phyloP scores from a whole-genome alignment of 2,113 vertebrate genomes.

The Polypterus senegalus region DNA sequence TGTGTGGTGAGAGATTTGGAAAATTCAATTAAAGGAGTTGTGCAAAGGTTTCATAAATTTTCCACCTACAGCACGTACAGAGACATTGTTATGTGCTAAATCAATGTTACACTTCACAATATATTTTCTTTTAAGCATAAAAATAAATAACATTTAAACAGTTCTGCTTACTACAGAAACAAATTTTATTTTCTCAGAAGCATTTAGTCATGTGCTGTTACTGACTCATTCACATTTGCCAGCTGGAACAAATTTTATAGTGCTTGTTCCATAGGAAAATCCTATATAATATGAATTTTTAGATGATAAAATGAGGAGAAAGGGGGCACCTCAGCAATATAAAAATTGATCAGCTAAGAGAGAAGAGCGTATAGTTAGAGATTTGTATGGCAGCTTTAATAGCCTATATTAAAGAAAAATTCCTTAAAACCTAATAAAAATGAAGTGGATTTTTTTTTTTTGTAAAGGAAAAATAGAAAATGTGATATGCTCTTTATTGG shows the following conservation, averaged over 20 bases:
- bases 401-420: slow-evolving; percentile 98
- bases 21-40: slow-evolving; percentile 99
- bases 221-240: slow-evolving; percentile 68
- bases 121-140: slow-evolving; percentile 99
- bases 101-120: slow-evolving; percentile 98
- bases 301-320: slow-evolving; percentile 91
- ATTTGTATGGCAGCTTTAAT: slow-evolving; percentile 99
- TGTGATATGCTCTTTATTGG: too few relatives aligned
- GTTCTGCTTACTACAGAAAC: slow-evolving; percentile 99
- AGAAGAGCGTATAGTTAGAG: slow-evolving; percentile 82
- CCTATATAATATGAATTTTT: slow-evolving; percentile 94
- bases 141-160: slow-evolving; percentile 99
- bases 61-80: slow-evolving; percentile 66
- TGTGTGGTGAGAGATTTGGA: slow-evolving; percentile 99
- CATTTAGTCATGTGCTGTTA: slow-evolving; percentile 73
- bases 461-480: too few relatives aligned
- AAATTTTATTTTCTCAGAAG: slow-evolving; percentile 90
- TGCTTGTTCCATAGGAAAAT: slow-evolving; percentile 82
- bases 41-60: slow-evolving; percentile 99
- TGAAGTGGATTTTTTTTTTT: too few relatives aligned
- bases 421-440: slow-evolving; percentile 80
- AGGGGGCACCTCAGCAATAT: slow-evolving; percentile 90
- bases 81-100: slow-evolving; percentile 95
- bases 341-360: slow-evolving; percentile 99
- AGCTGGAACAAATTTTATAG: slow-evolving; percentile 86